Evolutionary conservation across 2,888 invertebrate genomes (phyloP), one percentile per base, ranked within the genome.

Genomic region (Phortica okadai): DNA sequence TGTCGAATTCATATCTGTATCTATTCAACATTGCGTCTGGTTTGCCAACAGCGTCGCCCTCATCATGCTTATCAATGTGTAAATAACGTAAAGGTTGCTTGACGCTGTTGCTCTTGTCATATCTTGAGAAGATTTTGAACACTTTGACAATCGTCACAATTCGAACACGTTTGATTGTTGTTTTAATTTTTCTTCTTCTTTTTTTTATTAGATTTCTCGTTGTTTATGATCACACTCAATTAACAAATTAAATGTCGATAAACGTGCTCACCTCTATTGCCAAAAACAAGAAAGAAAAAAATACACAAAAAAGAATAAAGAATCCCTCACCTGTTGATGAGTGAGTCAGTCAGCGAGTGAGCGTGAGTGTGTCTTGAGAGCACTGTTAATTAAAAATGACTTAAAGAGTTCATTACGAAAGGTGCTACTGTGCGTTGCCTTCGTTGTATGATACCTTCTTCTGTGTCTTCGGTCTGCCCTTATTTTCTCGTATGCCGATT

Each of bases 391-490:
- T 90, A 90, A 90, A 89, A 88, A 84, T 88, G 89, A 87, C 89
- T 89, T 89, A 89, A 89, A 86, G 88, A 84, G 88, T 90, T 89
- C 86, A 89, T 90, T 90, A 89, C 89, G 83, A 83, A 81, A 84
- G 75, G 74, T 78, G 89, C 89, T 90, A 90, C 89, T 82, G 89
- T 88, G 74, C 62, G 78, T 11, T 74, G 25, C 56, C 72, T 76
- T 76, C 66, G 45, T 45, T 45, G 10, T 45, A 21, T 21, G 21
- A 21, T 21, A 21, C 10, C 45, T 10, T 45, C 45, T 45, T 1
- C 45, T 45, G 45, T 45, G 45, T 45, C 50, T 82, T 73, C 76
- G 33, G 74, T 73, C 76, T 77, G 70, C 76, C 79, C 41, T 25
- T 14, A 21, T 64, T 21, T 33, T 45, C 44, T 21, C 81, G 80